phyloP scores from a whole-genome alignment of 2,797 vertebrate species.

The Halcyon chelicuti region DNA sequence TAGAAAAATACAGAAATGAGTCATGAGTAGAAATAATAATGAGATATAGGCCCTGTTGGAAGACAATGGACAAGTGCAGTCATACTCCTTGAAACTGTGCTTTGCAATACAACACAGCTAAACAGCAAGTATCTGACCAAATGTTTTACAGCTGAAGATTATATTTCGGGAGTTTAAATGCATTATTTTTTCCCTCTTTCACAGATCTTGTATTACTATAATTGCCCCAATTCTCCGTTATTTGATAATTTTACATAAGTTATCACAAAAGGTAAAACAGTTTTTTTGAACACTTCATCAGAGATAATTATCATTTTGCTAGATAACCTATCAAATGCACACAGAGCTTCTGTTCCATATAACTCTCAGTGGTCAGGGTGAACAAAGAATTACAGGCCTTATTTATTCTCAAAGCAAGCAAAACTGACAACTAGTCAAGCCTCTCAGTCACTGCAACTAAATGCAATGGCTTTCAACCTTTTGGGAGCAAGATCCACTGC shows the following conservation, averaged over 20 bases:
- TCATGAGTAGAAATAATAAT: neutral
- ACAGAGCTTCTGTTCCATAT: neutral
- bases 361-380: neutral
- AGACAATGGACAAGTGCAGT: neutral
- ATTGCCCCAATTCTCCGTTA: neutral
- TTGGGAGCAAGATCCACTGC: neutral
- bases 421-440: neutral
- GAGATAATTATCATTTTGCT: neutral
- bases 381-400: neutral
- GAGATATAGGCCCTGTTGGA: neutral
- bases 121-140: neutral
- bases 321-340: neutral
- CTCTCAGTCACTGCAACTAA: neutral
- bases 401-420: neutral
- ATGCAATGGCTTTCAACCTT: neutral
- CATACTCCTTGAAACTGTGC: neutral
- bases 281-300: neutral
- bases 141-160: neutral
- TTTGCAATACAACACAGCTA: neutral
- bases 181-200: neutral
- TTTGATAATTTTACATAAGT: neutral
- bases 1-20: neutral
- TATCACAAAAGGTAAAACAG: neutral
- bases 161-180: neutral
- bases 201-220: neutral